phyloP scores from a whole-genome alignment of 2,888 invertebrate species.

The Leptinotarsa haldemani region DNA sequence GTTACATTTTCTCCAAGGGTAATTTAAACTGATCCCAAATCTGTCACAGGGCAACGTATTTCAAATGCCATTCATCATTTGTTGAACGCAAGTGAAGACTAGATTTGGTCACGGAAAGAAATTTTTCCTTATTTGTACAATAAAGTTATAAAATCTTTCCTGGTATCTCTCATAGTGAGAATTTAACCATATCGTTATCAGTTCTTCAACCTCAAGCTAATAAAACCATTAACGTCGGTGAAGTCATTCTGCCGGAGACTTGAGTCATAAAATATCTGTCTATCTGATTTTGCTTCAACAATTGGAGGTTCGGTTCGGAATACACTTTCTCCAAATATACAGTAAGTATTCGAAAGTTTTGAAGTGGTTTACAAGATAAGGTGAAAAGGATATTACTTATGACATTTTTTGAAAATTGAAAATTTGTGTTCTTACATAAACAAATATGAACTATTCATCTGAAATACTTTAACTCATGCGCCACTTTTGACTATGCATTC shows the following conservation, averaged over 20 bases:
- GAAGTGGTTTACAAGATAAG: background rate
- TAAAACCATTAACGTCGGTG: constrained; percentile 15
- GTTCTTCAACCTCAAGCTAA: constrained; percentile 18
- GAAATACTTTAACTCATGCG: no score
- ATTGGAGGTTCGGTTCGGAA: background rate
- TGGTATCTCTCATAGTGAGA: background rate
- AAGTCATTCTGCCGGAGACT: background rate
- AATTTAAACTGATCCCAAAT: background rate
- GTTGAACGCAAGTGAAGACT: constrained; percentile 13
- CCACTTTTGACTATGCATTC: no score
- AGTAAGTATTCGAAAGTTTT: background rate
- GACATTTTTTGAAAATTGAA: no score
- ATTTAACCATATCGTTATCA: constrained; percentile 29
- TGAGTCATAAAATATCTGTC: constrained; percentile 14
- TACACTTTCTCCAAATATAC: background rate
- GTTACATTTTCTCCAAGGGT: background rate
- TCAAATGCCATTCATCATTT: background rate
- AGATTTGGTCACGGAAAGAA: constrained; percentile 10
- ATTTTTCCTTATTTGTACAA: background rate
- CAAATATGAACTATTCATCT: no score
- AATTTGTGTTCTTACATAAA: no score
- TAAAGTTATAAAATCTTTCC: constrained; percentile 19
- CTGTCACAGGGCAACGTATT: background rate
- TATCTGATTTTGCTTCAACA: background rate
- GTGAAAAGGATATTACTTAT: no score